Evolutionary conservation across 2,113 vertebrate species (phyloP).

Genomic region (Passer montanus): DNA sequence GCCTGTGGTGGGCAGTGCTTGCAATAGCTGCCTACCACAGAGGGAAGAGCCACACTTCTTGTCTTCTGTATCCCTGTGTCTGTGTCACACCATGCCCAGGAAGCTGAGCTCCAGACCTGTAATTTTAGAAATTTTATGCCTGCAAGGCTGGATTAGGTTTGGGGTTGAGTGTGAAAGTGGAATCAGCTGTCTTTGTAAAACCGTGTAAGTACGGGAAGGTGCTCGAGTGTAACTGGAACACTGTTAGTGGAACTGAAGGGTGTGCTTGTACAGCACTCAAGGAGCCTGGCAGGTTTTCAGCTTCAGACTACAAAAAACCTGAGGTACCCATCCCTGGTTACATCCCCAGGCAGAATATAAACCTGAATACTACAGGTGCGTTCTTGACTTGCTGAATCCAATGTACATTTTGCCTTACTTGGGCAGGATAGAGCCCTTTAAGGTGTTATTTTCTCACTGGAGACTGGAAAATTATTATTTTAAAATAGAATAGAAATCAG

Average conservation of each 20-base stretch:
- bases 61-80: neutral
- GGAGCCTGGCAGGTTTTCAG: neutral
- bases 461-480: neutral
- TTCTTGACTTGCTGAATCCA: neutral
- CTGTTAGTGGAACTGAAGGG: neutral
- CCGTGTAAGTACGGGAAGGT: rapidly evolving
- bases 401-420: neutral
- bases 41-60: neutral
- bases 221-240: neutral
- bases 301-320: neutral
- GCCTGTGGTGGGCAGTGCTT: neutral
- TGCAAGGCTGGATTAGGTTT: neutral
- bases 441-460: neutral
- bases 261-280: neutral
- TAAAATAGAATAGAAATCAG: slow-evolving; percentile 1
- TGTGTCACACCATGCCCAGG: neutral
- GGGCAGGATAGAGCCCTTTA: neutral
- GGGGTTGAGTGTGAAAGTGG: neutral
- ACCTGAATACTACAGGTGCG: rapidly evolving
- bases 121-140: neutral
- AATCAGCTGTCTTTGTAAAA: neutral
- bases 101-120: neutral
- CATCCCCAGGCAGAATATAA: neutral
- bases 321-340: too few species aligned
- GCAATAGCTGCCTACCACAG: rapidly evolving